These are phyloP conservation scores for Lates japonicus DNA, from an alignment of 2,797 vertebrate genomes.

Conservation along the genomic window DNA sequence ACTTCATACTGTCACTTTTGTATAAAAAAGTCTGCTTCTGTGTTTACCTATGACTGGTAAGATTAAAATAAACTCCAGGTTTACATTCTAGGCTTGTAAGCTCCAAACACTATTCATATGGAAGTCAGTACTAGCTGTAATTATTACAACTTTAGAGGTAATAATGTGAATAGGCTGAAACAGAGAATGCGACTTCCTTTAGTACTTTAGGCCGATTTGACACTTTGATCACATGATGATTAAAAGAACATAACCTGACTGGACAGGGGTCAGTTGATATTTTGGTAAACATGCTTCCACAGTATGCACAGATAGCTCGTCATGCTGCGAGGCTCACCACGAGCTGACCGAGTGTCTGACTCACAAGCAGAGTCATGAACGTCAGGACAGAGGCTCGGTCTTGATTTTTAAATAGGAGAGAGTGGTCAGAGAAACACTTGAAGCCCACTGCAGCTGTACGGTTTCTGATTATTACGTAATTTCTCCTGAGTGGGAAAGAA, in stretches of 20 bases:
- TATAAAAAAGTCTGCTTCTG: neutral
- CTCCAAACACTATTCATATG: neutral
- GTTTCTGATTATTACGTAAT: constrained; percentile 55
- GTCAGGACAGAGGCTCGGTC: neutral
- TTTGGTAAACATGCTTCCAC: neutral
- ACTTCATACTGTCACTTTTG: neutral
- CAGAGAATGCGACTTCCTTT: neutral
- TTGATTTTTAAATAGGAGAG: constrained; percentile 19
- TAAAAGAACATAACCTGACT: neutral
- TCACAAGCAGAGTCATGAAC: constrained; percentile 28
- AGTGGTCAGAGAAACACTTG: constrained; percentile 5
- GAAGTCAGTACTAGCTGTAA: neutral
- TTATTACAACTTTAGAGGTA: neutral
- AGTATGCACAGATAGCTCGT: neutral
- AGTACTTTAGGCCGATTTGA: neutral
- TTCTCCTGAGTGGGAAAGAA: constrained; percentile 33
- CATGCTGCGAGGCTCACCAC: neutral
- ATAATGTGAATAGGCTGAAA: neutral
- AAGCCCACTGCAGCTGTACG: constrained; percentile 8
- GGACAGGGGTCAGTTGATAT: neutral
- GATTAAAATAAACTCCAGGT: neutral
- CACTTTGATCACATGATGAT: neutral
- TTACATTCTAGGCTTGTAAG: neutral
- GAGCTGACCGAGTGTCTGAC: constrained; percentile 26
- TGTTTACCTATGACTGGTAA: neutral